These are phyloP conservation scores for Mus caroli DNA, from an alignment of 2,797 vertebrate species.

Conservation along the genomic window DNA sequence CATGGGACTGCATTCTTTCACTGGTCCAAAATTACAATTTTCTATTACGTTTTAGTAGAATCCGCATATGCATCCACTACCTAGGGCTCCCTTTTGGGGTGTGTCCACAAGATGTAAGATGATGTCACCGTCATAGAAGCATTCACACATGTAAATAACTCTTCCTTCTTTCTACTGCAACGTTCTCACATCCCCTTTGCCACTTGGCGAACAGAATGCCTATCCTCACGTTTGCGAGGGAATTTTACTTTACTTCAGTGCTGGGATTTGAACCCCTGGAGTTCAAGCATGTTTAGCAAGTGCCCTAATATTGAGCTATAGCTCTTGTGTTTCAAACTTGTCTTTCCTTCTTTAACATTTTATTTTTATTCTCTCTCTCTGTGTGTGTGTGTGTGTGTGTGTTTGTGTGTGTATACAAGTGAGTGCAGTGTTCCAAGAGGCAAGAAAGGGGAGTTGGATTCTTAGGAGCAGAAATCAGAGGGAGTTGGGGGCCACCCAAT, in stretches of 20 bases:
- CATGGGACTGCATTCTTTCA: not conserved
- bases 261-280: not conserved
- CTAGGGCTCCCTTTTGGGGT: not conserved
- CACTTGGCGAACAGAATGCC: constrained; percentile 7
- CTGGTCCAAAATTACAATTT: not conserved
- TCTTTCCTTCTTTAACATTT: not conserved
- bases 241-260: not conserved
- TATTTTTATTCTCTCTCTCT: not conserved
- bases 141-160: not conserved
- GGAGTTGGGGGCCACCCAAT: not conserved
- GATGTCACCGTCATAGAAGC: not conserved
- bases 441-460: not conserved
- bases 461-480: not conserved
- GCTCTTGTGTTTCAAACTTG: not conserved
- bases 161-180: not conserved
- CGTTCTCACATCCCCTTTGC: constrained; percentile 31
- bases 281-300: not conserved
- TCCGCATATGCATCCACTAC: not conserved
- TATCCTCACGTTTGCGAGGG: not conserved
- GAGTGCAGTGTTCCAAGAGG: not conserved
- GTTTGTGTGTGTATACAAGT: not conserved
- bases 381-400: not conserved
- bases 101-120: constrained; percentile 25
- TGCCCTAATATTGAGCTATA: not conserved
- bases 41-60: not conserved